Evolutionary conservation across 2,113 vertebrate species (phyloP).

Genomic region (Pygoscelis antarcticus): DNA sequence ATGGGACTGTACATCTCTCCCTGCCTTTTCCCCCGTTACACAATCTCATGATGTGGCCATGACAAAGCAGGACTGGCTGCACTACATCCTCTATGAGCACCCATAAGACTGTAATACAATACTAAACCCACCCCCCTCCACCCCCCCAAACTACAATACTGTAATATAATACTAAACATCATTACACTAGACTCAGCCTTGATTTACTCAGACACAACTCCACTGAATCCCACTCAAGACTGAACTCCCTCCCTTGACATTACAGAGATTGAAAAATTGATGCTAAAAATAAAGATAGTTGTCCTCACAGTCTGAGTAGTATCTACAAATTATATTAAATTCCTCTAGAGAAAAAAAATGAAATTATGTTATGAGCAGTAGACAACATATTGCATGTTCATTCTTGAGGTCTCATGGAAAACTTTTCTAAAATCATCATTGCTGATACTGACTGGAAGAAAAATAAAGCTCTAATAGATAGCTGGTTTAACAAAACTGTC

Average conservation of each 20-base stretch:
- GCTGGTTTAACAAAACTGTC: conserved; percentile 4
- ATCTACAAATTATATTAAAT: not conserved
- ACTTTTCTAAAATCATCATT: not conserved
- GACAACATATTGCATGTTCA: not conserved
- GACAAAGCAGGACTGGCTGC: not conserved
- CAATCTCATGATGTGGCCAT: not conserved
- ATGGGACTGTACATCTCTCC: not conserved
- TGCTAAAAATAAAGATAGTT: conserved; percentile 8
- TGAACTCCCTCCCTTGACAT: not conserved
- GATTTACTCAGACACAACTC: not conserved
- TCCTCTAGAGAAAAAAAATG: not conserved
- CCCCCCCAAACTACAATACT: not conserved
- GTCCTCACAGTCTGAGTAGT: not conserved
- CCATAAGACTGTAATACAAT: not conserved
- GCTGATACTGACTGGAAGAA: not conserved
- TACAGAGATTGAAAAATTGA: not conserved
- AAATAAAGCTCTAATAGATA: conserved; percentile 7
- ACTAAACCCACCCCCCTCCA: not conserved
- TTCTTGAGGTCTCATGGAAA: not conserved
- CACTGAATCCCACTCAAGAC: not conserved
- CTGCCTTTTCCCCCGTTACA: not conserved
- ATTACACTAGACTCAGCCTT: not conserved
- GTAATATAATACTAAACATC: not conserved
- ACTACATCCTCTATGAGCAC: not conserved
- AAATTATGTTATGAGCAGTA: not conserved